Evolutionary conservation across 2,113 vertebrate species (phyloP), one percentile per base, ranked within the genome.

Genomic region (Accipiter cooperii): DNA sequence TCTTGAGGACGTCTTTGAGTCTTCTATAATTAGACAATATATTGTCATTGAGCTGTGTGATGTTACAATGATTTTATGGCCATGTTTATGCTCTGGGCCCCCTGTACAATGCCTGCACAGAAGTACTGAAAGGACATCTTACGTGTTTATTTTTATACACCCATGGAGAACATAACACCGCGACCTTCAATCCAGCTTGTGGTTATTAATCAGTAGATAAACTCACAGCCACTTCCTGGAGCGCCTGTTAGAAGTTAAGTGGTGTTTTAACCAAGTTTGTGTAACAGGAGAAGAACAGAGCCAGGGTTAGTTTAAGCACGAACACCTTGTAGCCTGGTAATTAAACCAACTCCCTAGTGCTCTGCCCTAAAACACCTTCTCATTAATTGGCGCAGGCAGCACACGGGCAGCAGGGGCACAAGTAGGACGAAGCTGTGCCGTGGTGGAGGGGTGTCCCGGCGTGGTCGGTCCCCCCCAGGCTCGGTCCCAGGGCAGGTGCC

Each of bases 241-340:
- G 44, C 19, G 26, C 17, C 63, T 8, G 20, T 3, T 13, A 49
- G 60, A 40, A 58, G 46, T 7, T 4, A 8, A 1, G 42, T 15
- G 17, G 16, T 28, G 38, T 2, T 83, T 58, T 34, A 70, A 29
- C 69, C 7, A 36, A 64, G 65, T 77, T 68, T 77, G 55, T 84
- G 84, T 12, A 40, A 49, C 0, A 21, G 76, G 46, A 96, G 42
- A 65, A 81, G 78, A 94, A 84, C 0, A 6, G 66, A 97, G 88
- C 89, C 82, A 29, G 17, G 80, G 89, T 89, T 96, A 97, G 97
- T 97, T 97, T 95, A 90, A 95, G 94, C 91, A 96, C 94, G 91
- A 96, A 92, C 79, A 97, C 97, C 96, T 98, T 84, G 96, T 97
- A 98, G 99, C 98, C 98, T 98, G 98, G 98, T 98, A 99, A 98